These are phyloP conservation scores for Umimayanthus chanpuru DNA, from an alignment of 92 coral and sea anemone species.

Conservation along the genomic window DNA sequence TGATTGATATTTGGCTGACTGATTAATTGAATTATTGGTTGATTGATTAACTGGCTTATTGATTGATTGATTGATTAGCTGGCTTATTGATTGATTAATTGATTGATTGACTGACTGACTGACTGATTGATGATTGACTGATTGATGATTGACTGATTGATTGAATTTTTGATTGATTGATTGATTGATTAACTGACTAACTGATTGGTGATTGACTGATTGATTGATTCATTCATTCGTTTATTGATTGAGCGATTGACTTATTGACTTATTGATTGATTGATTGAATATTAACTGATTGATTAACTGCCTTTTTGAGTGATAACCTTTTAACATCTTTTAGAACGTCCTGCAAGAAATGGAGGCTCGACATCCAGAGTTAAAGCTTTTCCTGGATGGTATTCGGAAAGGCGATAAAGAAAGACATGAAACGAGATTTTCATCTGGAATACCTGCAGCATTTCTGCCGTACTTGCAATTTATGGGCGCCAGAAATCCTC, in stretches of 20 bases:
- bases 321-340: too few species aligned
- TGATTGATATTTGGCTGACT: too few species aligned
- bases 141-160: too few species aligned
- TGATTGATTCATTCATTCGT: neutral
- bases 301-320: neutral
- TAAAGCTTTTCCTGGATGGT: slow-evolving; percentile 2
- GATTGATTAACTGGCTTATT: neutral
- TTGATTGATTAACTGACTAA: too few species aligned
- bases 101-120: too few species aligned
- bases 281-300: neutral
- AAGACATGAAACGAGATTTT: neutral
- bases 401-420: neutral
- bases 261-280: neutral
- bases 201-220: neutral
- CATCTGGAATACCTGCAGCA: neutral
- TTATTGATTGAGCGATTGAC: too few species aligned
- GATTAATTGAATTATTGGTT: too few species aligned
- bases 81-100: too few species aligned
- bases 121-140: too few species aligned
- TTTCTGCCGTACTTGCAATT: neutral
- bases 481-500: neutral
- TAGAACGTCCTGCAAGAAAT: slow-evolving; percentile 26
- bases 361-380: slow-evolving; percentile 25
- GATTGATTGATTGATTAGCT: neutral
- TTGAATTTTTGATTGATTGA: too few species aligned